These are phyloP conservation scores for Streptopelia turtur DNA, from an alignment of 2,797 vertebrate species.

Conservation along the genomic window DNA sequence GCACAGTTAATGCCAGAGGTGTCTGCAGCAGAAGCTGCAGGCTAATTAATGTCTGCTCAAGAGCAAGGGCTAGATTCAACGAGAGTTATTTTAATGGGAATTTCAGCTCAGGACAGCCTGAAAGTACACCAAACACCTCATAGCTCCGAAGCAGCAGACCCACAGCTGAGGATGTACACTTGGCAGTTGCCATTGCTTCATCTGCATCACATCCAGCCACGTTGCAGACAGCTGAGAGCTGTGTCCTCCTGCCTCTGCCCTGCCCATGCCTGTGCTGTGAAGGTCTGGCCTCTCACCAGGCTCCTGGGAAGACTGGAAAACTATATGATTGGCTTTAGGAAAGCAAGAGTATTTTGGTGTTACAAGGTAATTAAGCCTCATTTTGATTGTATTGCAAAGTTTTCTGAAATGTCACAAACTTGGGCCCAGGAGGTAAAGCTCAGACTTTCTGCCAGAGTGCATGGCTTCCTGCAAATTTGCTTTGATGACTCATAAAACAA, in stretches of 20 bases:
- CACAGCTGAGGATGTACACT: fast-evolving
- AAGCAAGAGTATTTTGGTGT: not conserved
- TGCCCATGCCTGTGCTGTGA: fast-evolving
- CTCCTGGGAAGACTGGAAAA: not conserved
- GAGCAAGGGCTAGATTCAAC: not conserved
- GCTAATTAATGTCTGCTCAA: not conserved
- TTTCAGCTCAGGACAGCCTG: not conserved
- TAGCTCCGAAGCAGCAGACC: not conserved
- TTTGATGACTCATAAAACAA: constrained; percentile 25
- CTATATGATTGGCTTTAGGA: not conserved
- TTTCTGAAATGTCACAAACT: constrained; percentile 21
- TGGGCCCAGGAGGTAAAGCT: not conserved
- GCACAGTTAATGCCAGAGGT: not conserved
- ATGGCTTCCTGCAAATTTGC: constrained; percentile 1
- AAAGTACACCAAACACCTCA: not conserved
- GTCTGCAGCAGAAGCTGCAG: not conserved
- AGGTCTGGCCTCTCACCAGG: not conserved
- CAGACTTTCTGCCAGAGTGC: not conserved
- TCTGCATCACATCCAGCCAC: fast-evolving
- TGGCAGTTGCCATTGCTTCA: not conserved
- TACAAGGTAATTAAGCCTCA: not conserved
- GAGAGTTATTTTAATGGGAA: not conserved
- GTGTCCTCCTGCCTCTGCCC: too few relatives aligned
- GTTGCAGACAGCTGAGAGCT: fast-evolving
- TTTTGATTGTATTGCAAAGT: not conserved